phyloP scores from a whole-genome alignment of 1,140 invertebrate genomes.

The Microplitis demolitor region DNA sequence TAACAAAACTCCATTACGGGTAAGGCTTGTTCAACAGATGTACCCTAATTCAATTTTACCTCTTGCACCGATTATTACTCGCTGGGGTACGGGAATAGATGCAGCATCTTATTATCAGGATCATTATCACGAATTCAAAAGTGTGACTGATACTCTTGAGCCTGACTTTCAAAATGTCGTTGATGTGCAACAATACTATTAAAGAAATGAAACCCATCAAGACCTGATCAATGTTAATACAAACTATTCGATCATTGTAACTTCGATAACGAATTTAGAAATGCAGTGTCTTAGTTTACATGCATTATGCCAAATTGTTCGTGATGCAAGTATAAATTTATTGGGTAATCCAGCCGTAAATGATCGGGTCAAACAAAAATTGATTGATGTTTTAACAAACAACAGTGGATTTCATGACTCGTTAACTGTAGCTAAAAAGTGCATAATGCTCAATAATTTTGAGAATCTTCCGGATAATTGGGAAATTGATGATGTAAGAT shows the following conservation, averaged over 20 bases:
- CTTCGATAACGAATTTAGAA: neutral
- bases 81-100: neutral
- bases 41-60: neutral
- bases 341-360: neutral
- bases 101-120: neutral
- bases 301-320: neutral
- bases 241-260: neutral
- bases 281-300: neutral
- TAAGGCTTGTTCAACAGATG: neutral
- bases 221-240: neutral
- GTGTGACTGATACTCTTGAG: neutral
- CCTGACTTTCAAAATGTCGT: neutral
- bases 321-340: neutral
- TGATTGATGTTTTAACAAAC: neutral
- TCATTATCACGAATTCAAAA: neutral
- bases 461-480: neutral
- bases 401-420: neutral
- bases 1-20: neutral
- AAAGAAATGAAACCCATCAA: neutral
- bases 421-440: neutral
- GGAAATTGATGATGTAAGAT: neutral
- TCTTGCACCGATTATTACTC: too few species aligned
- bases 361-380: neutral
- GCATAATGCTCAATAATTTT: neutral
- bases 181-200: neutral